A percentile compares a stretch with the other conserved stretches of the same genome.
Conservation (phyloP, 2,888 invertebrate species). For the Dermolepida albohirtum region DNA sequence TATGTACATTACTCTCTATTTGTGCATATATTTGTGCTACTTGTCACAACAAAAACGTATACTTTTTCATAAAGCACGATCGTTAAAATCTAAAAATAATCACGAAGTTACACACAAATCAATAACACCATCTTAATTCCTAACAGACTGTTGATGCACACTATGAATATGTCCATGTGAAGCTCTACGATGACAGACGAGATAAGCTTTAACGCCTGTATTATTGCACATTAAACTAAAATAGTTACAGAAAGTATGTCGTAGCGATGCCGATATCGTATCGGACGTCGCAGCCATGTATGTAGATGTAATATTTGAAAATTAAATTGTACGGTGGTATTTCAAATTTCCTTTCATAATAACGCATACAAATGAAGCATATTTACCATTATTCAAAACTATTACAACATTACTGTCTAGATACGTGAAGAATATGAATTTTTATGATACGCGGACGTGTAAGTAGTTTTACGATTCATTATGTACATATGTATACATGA, state of each 20-base stretch:
- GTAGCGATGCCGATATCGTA: not conserved
- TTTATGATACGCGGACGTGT: not conserved
- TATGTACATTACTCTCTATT: no score
- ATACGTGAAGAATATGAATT: slow-evolving; percentile 23
- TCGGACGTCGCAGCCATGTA: slow-evolving; percentile 1
- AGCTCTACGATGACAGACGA: slow-evolving; percentile 26
- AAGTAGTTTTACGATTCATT: slow-evolving; percentile 16
- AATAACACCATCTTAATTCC: slow-evolving; percentile 37
- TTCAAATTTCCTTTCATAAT: slow-evolving; percentile 30
- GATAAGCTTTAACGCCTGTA: slow-evolving; percentile 31
- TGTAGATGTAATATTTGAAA: not conserved
- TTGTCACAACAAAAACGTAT: not conserved
- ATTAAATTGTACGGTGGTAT: slow-evolving; percentile 31
- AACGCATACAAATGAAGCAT: slow-evolving; percentile 17
- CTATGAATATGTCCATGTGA: slow-evolving; percentile 30
- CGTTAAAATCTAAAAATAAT: slow-evolving; percentile 36
- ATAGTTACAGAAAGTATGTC: slow-evolving; percentile 18
- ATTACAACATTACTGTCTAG: slow-evolving; percentile 20
- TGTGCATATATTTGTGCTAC: no score
- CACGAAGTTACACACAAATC: slow-evolving; percentile 29
- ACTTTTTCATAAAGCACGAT: slow-evolving; percentile 20
- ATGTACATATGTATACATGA: not conserved
- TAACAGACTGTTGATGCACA: slow-evolving; percentile 33
- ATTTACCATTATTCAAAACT: slow-evolving; percentile 27
- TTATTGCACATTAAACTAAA: slow-evolving; percentile 36